Base-by-base conservation (phyloP, 1,140 invertebrate genomes). In the Augochlora pura region DNA sequence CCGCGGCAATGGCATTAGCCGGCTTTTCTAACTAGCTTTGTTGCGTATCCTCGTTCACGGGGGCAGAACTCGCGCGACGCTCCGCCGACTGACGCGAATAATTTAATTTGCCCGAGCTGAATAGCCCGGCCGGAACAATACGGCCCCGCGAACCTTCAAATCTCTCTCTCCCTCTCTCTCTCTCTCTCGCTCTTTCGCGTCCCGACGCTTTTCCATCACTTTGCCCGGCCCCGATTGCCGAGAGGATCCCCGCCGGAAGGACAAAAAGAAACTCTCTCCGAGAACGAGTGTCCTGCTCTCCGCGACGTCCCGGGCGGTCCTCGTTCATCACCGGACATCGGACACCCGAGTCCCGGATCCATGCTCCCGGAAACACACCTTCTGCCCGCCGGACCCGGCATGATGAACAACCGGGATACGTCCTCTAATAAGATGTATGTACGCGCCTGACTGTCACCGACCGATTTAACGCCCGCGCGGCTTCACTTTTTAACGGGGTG, bases 11-110 rank as follows among this genome's bases (percentile, higher is more conserved):
- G 32, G 69, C 72, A 64, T 60, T 74, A 49, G 64, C 52, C 18
- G 80, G 64, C 59, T 84, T 79, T 73, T 52, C 67, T 70, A 74
- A 72, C 39, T 18, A 70, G 67, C 63, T 69, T 57, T 64, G 80
- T 68, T 57, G 25, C 65, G 25, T n/a, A 49, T 23, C 49, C 63
- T 65, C 62, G 63, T 66, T 66, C 39, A 27, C 72, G 54, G 6
- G 60, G 16, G 18, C 49, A 27, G 18, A 21, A 39, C 16, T n/a
- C 4, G 32, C 27, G 16, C 46, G 77, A 25, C 14, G 57, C n/a
- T 52, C 49, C 16, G 59, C 72, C 54, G 72, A 67, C 57, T 77
- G 49, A 72, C 68, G 59, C 59, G 79, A 66, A 57, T 76, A 74
- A 83, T 77, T 83, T 68, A 60, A 81, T 81, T 77, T 77, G 54